Conservation (phyloP, 2,797 vertebrate genomes). For the Clarias fuscus region DNA sequence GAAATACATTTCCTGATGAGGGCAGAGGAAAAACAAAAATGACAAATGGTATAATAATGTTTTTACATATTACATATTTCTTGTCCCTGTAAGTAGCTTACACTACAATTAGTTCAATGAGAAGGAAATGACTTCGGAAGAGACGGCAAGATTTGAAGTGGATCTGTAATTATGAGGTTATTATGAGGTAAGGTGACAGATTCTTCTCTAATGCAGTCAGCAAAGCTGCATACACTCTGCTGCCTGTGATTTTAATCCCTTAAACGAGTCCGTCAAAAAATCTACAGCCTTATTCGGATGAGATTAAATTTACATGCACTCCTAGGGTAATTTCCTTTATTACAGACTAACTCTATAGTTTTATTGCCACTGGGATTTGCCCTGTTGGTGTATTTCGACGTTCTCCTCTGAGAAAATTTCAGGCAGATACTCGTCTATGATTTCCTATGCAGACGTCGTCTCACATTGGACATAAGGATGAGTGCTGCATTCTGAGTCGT, state of each 20-base stretch:
- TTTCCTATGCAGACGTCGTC: not conserved
- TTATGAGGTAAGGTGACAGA: not conserved
- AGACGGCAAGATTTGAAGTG: not conserved
- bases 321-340: not conserved
- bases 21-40: not conserved
- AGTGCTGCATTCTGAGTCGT: too few relatives aligned
- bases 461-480: too few relatives aligned
- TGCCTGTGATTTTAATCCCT: not conserved
- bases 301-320: not conserved
- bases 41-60: not conserved
- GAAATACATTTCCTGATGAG: not conserved
- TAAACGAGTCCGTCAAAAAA: not conserved
- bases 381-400: too few relatives aligned
- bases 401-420: not conserved
- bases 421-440: not conserved
- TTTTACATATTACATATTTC: not conserved
- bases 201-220: not conserved
- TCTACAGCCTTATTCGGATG: not conserved
- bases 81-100: slow-evolving; percentile 1
- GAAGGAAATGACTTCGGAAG: not conserved
- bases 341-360: not conserved
- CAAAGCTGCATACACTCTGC: not conserved
- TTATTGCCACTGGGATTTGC: not conserved
- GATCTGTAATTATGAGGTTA: slow-evolving; percentile 25
- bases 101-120: not conserved